phyloP scores from a whole-genome alignment of 2,888 invertebrate genomes.

The Eumerus sabulonum region DNA sequence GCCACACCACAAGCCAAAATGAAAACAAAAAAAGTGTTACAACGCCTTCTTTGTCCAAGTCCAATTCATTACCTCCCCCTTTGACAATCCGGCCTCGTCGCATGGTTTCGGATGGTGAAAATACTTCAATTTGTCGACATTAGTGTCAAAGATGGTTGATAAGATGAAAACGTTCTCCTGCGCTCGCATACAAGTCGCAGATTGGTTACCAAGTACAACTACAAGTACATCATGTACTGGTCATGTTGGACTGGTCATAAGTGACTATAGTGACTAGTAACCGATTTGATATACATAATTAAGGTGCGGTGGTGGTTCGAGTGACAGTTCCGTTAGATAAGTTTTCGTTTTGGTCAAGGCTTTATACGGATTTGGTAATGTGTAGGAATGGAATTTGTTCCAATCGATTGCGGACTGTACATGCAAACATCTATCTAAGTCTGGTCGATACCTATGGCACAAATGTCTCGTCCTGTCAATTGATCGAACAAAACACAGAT shows the following conservation, averaged over 20 bases:
- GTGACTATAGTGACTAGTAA: conserved; percentile 6
- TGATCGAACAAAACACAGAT: conserved; percentile 29
- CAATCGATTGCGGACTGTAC: conserved; percentile 18
- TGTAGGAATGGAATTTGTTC: conserved; percentile 56
- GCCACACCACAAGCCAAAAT: background rate
- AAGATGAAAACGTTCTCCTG: conserved; percentile 64
- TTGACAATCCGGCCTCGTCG: background rate
- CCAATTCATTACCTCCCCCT: conserved; percentile 65
- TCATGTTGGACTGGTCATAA: conserved; percentile 1
- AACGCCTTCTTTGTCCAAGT: conserved; percentile 62
- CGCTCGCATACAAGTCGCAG: too few relatives aligned
- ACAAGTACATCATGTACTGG: background rate
- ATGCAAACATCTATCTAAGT: conserved; percentile 43
- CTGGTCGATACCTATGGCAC: conserved; percentile 61
- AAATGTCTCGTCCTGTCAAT: conserved; percentile 65
- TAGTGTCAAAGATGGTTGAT: conserved; percentile 73
- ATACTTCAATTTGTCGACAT: conserved; percentile 74
- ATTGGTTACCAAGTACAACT: too few relatives aligned
- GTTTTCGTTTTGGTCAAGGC: conserved; percentile 31
- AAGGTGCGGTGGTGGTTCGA: conserved; percentile 52
- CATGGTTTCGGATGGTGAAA: conserved; percentile 65
- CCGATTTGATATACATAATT: conserved; percentile 36
- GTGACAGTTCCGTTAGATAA: conserved; percentile 33
- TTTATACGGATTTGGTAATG: conserved; percentile 34
- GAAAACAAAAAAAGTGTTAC: conserved; percentile 33